Conservation (phyloP, 2,113 vertebrate genomes). For the Phylloscopus whistleri region DNA sequence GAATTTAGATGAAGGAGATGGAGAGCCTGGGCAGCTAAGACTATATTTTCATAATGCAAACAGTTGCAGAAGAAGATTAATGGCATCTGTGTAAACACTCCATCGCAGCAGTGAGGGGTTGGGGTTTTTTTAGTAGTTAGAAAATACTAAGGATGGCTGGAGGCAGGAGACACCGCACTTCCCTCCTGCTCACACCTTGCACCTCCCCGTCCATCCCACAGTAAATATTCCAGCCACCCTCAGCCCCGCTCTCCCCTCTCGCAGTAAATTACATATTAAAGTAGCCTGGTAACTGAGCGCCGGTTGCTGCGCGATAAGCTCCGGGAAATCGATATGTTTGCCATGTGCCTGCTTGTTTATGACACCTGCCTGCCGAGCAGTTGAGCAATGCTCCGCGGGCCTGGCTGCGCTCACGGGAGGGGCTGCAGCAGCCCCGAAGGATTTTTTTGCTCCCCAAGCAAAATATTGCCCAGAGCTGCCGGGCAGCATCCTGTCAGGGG, state of each 20-base stretch:
- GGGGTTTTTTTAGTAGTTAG: neutral
- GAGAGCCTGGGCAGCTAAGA: neutral
- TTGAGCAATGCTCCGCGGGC: conserved; percentile 71
- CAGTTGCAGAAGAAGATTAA: conserved; percentile 7
- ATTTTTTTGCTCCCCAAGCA: neutral
- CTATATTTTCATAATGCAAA: conserved; percentile 19
- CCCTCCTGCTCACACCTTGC: neutral
- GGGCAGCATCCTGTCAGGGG: neutral
- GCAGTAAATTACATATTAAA: conserved; percentile 82
- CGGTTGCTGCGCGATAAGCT: conserved; percentile 77
- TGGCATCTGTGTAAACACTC: conserved; percentile 39
- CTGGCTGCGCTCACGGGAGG: neutral
- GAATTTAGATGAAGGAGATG: conserved; percentile 1
- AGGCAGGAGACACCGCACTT: neutral
- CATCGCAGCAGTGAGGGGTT: rapidly evolving
- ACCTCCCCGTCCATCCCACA: neutral
- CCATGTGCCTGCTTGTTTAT: conserved; percentile 80
- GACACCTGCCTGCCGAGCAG: conserved; percentile 74
- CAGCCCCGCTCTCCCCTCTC: conserved; percentile 30
- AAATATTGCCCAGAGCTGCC: neutral
- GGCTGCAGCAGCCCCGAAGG: neutral
- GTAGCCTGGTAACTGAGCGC: conserved; percentile 80
- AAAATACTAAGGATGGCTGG: neutral
- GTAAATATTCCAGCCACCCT: conserved; percentile 60
- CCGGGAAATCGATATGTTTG: conserved; percentile 79